phyloP scores from a whole-genome alignment of 2,888 invertebrate species.

The Hemistola chrysoprasaria region DNA sequence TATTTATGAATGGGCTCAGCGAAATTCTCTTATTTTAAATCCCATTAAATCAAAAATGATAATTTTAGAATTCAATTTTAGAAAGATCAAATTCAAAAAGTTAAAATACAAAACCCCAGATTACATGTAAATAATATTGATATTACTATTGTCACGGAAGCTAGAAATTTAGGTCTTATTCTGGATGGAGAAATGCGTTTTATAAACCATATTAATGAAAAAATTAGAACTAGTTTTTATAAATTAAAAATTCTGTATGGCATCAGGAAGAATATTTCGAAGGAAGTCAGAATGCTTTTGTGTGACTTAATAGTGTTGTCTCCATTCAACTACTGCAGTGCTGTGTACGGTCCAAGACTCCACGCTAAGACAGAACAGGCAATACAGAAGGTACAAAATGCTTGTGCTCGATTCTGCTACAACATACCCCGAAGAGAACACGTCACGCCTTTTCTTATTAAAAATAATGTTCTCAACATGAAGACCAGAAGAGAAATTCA shows the following conservation, averaged over 20 bases:
- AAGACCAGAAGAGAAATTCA: slow-evolving; percentile 13
- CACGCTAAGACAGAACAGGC: slow-evolving; percentile 7
- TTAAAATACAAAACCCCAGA: too few relatives aligned
- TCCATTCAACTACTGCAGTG: slow-evolving; percentile 14
- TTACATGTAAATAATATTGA: neutral
- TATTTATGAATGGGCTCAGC: too few relatives aligned
- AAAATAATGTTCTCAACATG: slow-evolving; percentile 5
- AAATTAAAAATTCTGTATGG: neutral
- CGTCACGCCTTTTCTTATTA: slow-evolving; percentile 15
- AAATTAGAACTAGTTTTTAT: slow-evolving; percentile 2
- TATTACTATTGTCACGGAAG: neutral
- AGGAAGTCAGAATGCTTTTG: neutral
- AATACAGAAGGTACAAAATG: slow-evolving; percentile 16
- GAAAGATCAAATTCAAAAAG: too few relatives aligned
- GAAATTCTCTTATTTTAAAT: too few relatives aligned
- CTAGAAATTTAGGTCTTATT: slow-evolving; percentile 1
- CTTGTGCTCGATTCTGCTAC: slow-evolving; percentile 4
- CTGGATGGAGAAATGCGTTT: slow-evolving; percentile 6
- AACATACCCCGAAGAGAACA: slow-evolving; percentile 8
- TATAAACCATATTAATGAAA: slow-evolving; percentile 10
- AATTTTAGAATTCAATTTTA: too few relatives aligned
- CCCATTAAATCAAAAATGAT: too few relatives aligned
- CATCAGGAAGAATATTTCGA: too few relatives aligned
- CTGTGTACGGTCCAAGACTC: slow-evolving; percentile 19
- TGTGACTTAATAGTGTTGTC: slow-evolving; percentile 1